These are phyloP conservation scores for Leptinotarsa haldemani DNA, from an alignment of 2,888 invertebrate species.

Conservation along the genomic window DNA sequence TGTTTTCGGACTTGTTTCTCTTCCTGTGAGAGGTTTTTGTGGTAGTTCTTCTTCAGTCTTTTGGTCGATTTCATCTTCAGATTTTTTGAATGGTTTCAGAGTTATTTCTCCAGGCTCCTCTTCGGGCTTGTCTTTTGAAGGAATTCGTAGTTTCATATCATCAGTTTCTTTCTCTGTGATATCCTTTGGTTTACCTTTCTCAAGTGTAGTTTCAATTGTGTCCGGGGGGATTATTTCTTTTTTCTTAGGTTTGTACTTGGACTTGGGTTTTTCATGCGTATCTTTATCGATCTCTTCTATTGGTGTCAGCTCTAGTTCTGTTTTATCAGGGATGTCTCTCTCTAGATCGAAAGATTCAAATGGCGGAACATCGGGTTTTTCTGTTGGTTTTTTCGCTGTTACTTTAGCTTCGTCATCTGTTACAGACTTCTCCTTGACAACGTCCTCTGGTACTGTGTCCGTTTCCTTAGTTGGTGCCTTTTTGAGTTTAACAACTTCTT, in stretches of 20 bases:
- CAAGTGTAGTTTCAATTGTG: not conserved
- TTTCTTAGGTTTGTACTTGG: slow-evolving; percentile 54
- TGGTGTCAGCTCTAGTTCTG: slow-evolving; percentile 61
- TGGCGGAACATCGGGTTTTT: slow-evolving; percentile 61
- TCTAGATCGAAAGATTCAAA: slow-evolving; percentile 64
- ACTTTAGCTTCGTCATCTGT: slow-evolving; percentile 52
- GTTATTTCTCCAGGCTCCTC: slow-evolving; percentile 61
- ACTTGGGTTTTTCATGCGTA: slow-evolving; percentile 58
- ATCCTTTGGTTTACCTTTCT: slow-evolving; percentile 53
- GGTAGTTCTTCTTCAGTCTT: not conserved
- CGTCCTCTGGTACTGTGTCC: slow-evolving; percentile 52
- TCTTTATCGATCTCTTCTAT: slow-evolving; percentile 61
- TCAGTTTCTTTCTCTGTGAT: slow-evolving; percentile 36
- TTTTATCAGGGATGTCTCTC: slow-evolving; percentile 61
- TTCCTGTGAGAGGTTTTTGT: not conserved
- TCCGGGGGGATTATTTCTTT: slow-evolving; percentile 4
- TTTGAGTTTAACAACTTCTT: slow-evolving; percentile 63
- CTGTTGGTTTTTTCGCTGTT: slow-evolving; percentile 52
- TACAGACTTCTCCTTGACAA: slow-evolving; percentile 52
- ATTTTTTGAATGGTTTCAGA: slow-evolving; percentile 59
- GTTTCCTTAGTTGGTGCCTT: slow-evolving; percentile 66
- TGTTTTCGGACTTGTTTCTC: not conserved
- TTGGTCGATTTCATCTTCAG: slow-evolving; percentile 57
- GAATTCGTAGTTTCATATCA: slow-evolving; percentile 39
- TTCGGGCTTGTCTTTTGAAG: slow-evolving; percentile 61